Conservation (phyloP, 2,888 invertebrate genomes). For the Thecocarcelia acutangulata region DNA sequence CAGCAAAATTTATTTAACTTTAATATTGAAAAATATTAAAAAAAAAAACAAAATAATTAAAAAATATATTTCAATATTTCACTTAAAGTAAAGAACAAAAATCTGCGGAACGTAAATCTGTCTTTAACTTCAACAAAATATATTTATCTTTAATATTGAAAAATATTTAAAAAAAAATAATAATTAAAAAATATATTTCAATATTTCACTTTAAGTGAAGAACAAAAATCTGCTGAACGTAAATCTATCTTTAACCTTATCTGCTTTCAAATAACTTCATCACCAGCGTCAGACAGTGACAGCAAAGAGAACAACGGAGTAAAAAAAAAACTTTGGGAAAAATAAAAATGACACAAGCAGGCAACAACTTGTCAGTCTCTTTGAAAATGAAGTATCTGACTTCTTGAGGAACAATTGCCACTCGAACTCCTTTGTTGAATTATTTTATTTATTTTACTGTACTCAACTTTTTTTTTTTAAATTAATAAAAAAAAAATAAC, state of each 20-base stretch:
- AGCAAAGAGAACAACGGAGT: not conserved
- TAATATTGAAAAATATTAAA: too few relatives aligned
- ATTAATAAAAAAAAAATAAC: constrained; percentile 3
- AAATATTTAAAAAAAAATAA: too few relatives aligned
- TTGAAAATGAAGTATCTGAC: constrained; percentile 43
- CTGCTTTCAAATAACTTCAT: not conserved
- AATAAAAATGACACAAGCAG: constrained; percentile 51
- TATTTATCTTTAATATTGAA: too few relatives aligned
- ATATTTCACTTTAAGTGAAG: too few relatives aligned
- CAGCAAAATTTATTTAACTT: too few relatives aligned
- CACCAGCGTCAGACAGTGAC: not conserved
- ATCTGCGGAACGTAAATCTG: not conserved
- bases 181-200: too few relatives aligned
- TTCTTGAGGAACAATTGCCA: constrained; percentile 60
- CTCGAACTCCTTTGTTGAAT: constrained; percentile 55
- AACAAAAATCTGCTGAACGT: not conserved
- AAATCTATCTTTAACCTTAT: constrained; percentile 4
- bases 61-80: too few relatives aligned
- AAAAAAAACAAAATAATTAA: too few relatives aligned
- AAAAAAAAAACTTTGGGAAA: constrained; percentile 34
- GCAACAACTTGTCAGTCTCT: constrained; percentile 43
- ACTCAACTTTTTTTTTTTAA: not conserved
- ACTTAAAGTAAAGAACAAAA: not conserved
- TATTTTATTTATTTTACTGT: constrained; percentile 19
- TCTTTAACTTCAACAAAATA: not conserved